Conservation (phyloP, 2,797 vertebrate genomes). For the Scyliorhinus canicula region DNA sequence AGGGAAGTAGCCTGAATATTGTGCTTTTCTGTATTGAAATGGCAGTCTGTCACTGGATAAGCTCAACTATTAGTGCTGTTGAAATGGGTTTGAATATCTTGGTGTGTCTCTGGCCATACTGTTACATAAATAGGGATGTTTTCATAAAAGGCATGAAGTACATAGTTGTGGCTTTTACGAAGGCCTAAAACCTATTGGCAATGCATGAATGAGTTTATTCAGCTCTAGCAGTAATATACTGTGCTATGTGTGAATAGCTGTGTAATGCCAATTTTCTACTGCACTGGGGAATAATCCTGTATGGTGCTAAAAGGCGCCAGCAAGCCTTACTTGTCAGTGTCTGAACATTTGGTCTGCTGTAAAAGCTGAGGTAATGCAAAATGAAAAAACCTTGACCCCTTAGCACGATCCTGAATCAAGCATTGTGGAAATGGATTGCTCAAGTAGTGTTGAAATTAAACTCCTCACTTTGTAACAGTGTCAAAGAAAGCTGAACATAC, state of each 20-base stretch:
- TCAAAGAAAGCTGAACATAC: neutral
- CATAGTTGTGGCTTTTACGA: neutral
- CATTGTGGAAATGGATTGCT: neutral
- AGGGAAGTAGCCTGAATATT: neutral
- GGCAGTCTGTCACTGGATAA: neutral
- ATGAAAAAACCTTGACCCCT: neutral
- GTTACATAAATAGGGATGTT: neutral
- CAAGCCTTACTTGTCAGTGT: neutral
- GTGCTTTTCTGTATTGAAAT: neutral
- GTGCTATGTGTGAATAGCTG: constrained; percentile 7
- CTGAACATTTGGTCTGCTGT: constrained; percentile 16
- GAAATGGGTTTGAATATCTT: neutral
- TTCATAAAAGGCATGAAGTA: neutral
- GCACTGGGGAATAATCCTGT: neutral
- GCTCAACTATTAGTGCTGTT: neutral
- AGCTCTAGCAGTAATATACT: constrained; percentile 4
- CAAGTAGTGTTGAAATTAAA: neutral
- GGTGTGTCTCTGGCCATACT: neutral
- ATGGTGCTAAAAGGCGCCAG: constrained; percentile 4
- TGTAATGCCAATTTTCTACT: neutral
- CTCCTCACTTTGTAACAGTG: neutral
- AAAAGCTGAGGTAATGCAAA: constrained; percentile 2
- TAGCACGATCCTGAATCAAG: neutral
- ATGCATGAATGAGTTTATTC: constrained; percentile 36
- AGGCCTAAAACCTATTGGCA: neutral